Base-by-base conservation (phyloP, 2,113 vertebrate genomes). In the Polyodon spathula region DNA sequence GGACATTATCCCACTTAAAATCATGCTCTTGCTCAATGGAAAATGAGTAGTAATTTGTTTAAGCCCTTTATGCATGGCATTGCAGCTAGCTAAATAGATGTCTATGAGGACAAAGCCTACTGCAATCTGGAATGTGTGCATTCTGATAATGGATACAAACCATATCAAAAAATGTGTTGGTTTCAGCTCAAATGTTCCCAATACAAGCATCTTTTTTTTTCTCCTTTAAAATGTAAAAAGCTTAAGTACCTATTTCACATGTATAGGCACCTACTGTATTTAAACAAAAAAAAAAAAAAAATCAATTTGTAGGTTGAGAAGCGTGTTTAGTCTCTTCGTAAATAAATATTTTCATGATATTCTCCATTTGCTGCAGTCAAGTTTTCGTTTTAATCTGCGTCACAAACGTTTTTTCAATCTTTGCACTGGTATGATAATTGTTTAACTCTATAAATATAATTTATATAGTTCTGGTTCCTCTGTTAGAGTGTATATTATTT, bases 381-480 rank as follows among this genome's bases (percentile, higher is more conserved):
- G n/a, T n/a, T 73, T 74, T 71, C 17, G 15, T 54, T 54, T 78
- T 62, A 64, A 71, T 76, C 73, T 73, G 68, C 62, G 67, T 64
- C 67, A 64, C 62, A 68, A 62, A 72, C 72, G 43, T n/a, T 69
- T 74, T 62, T 58, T 78, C 78, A 76, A 78, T 86, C 81, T 88
- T 82, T 79, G 74, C 75, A 74, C 81, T 68, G 81, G 78, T 79
- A n/a, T n/a, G n/a, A 85, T 85, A 84, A 83, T 86, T 82, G 85
- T 87, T 86, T 86, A 83, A 81, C 81, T 85, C 84, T 87, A 88
- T 87, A 88, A 87, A 88, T 86, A 88, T 86, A 84, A 84, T 87
- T 84, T 84, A 84, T 87, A 86, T 88, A 85, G 84, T 84, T 86
- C 68, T 65, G 65, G 81, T 72, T 73, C n/a, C n/a, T n/a, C n/a